Evolutionary conservation across 2,113 vertebrate species (phyloP).

Genomic region (Nipponia nippon): DNA sequence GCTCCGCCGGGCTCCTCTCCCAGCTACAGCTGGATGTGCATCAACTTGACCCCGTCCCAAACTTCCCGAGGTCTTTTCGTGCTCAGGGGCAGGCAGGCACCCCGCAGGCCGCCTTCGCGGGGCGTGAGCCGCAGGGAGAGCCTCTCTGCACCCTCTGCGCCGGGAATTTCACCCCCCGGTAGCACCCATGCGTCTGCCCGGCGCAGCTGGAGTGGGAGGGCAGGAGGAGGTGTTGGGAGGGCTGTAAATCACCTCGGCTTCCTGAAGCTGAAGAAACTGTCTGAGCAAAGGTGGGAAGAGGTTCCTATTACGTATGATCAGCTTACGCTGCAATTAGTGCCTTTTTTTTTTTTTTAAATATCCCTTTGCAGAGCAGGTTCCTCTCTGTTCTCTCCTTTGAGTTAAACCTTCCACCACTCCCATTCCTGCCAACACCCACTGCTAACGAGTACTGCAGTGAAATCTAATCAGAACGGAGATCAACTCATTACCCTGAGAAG

Average conservation of each 20-base stretch:
- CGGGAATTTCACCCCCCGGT: not conserved
- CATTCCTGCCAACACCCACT: constrained; percentile 55
- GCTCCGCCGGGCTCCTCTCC: not conserved
- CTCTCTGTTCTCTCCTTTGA: constrained; percentile 28
- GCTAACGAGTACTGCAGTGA: constrained; percentile 37
- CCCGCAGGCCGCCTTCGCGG: fast-evolving
- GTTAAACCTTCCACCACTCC: constrained; percentile 52
- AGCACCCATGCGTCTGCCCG: fast-evolving
- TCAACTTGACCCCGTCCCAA: not conserved
- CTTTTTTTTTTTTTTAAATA: not conserved
- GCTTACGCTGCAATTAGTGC: not conserved
- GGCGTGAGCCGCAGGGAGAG: not conserved
- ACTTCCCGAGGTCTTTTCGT: not conserved
- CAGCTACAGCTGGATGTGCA: not conserved
- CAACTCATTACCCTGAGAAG: constrained; percentile 58
- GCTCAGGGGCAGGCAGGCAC: not conserved
- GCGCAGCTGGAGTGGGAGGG: not conserved
- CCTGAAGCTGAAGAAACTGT: not conserved
- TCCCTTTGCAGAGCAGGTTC: constrained; percentile 29
- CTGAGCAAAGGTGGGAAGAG: not conserved
- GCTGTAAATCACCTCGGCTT: constrained; percentile 14
- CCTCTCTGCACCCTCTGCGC: not conserved
- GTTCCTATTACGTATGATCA: not conserved
- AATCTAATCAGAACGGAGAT: constrained; percentile 53
- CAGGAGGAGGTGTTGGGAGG: not conserved